Conservation (phyloP, 2,888 invertebrate species). For the Tenthredo livida region DNA sequence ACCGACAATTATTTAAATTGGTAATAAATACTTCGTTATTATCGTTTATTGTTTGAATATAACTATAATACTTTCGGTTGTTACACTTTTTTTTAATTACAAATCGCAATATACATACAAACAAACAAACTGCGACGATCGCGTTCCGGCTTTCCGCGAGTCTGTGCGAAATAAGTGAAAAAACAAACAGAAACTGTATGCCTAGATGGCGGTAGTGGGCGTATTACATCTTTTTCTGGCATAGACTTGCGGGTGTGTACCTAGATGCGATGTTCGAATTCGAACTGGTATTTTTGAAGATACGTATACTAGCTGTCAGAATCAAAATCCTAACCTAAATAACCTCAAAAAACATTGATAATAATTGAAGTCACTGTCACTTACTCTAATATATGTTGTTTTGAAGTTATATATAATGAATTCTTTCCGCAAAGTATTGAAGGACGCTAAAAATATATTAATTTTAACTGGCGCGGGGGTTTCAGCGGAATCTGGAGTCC, state of each 20-base stretch:
- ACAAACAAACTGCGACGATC: neutral
- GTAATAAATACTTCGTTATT: too few relatives aligned
- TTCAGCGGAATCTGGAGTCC: slow-evolving; percentile 92
- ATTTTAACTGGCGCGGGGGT: slow-evolving; percentile 89
- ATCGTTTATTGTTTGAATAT: neutral
- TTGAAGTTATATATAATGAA: slow-evolving; percentile 65
- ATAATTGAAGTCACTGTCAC: neutral
- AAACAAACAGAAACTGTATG: too few relatives aligned
- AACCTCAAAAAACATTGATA: neutral
- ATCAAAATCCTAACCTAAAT: neutral
- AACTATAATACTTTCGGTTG: neutral
- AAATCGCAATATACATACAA: neutral
- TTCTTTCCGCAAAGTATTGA: slow-evolving; percentile 81
- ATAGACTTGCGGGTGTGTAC: neutral
- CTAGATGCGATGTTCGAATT: neutral
- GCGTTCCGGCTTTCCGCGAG: too few relatives aligned
- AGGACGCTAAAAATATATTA: slow-evolving; percentile 83
- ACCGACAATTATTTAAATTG: neutral
- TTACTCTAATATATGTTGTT: neutral
- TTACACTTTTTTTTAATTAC: neutral
- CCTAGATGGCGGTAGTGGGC: neutral
- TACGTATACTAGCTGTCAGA: neutral
- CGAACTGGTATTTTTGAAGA: neutral
- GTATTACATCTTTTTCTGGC: neutral
- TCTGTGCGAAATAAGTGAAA: too few relatives aligned